phyloP scores from a whole-genome alignment of 2,888 invertebrate species.

The Sarcophaga carnaria region DNA sequence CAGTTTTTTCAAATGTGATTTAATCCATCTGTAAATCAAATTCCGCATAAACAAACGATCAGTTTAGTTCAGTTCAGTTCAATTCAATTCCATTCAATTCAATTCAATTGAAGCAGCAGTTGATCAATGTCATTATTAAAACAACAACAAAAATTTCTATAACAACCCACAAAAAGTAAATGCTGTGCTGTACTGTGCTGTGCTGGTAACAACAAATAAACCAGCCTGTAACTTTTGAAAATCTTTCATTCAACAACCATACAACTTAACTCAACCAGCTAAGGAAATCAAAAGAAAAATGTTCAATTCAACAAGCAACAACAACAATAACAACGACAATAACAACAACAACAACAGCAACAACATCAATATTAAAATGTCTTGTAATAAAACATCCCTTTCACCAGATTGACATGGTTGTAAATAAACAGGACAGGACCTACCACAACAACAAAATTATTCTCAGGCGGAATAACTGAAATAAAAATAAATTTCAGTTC shows the following conservation, averaged over 20 bases:
- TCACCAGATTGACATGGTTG: conserved; percentile 67
- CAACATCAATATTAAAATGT: conserved; percentile 62
- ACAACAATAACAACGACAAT: conserved; percentile 2
- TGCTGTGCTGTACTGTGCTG: too few relatives aligned
- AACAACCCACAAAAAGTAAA: conserved; percentile 46
- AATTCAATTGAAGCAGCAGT: conserved; percentile 23
- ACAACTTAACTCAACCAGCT: neutral
- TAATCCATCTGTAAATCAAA: conserved; percentile 31
- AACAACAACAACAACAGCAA: conserved; percentile 27
- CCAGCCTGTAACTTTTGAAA: neutral
- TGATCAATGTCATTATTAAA: conserved; percentile 55
- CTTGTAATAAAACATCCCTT: conserved; percentile 70
- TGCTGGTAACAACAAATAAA: neutral
- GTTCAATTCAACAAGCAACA: conserved; percentile 41
- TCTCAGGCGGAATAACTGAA: conserved; percentile 38
- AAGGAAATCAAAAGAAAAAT: conserved; percentile 36
- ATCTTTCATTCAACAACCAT: neutral
- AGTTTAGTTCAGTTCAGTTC: conserved; percentile 7
- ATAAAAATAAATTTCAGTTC: neutral
- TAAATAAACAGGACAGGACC: conserved; percentile 69
- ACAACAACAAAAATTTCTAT: conserved; percentile 23
- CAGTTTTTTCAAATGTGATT: conserved; percentile 21
- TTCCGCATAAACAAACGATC: conserved; percentile 24
- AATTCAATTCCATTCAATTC: conserved; percentile 6
- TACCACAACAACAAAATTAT: conserved; percentile 64